These are phyloP conservation scores for Holocentrus rufus DNA, from an alignment of 2,797 vertebrate species.

Conservation along the genomic window DNA sequence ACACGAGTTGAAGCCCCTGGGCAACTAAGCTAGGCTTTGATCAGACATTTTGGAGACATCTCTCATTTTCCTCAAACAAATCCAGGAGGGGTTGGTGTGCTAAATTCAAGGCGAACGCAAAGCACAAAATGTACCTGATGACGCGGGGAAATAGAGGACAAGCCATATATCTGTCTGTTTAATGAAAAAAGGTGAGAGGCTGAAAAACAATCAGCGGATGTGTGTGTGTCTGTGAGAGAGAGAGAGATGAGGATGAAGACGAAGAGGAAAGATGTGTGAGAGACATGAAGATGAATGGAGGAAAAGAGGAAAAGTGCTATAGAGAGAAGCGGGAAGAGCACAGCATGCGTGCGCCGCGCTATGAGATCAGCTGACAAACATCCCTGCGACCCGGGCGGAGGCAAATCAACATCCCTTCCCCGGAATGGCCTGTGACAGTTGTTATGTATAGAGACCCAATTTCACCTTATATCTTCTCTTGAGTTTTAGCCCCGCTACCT, in stretches of 20 bases:
- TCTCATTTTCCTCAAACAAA: constrained; percentile 76
- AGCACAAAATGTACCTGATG: constrained; percentile 68
- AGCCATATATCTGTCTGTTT: constrained; percentile 45
- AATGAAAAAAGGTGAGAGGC: constrained; percentile 49
- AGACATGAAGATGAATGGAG: constrained; percentile 21
- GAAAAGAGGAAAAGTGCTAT: constrained; percentile 30
- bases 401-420: constrained; percentile 59
- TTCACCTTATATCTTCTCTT: constrained; percentile 61
- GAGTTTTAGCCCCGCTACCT: constrained; percentile 57
- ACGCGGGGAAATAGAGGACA: constrained; percentile 50
- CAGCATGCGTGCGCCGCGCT: constrained; percentile 49
- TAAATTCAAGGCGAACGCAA: constrained; percentile 71
- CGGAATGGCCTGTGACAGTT: constrained; percentile 62
- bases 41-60: constrained; percentile 76
- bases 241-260: constrained; percentile 20
- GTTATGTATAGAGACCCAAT: constrained; percentile 69
- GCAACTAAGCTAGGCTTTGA: constrained; percentile 73
- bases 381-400: constrained; percentile 58
- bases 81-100: constrained; percentile 70
- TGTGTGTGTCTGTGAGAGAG: constrained; percentile 23
- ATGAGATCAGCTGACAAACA: constrained; percentile 74
- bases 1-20: constrained; percentile 70
- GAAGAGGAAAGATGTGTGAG: constrained; percentile 21
- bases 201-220: constrained; percentile 35
- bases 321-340: constrained; percentile 29